phyloP scores from a whole-genome alignment of 2,888 invertebrate species.

The Drosophila suboccidentalis region DNA sequence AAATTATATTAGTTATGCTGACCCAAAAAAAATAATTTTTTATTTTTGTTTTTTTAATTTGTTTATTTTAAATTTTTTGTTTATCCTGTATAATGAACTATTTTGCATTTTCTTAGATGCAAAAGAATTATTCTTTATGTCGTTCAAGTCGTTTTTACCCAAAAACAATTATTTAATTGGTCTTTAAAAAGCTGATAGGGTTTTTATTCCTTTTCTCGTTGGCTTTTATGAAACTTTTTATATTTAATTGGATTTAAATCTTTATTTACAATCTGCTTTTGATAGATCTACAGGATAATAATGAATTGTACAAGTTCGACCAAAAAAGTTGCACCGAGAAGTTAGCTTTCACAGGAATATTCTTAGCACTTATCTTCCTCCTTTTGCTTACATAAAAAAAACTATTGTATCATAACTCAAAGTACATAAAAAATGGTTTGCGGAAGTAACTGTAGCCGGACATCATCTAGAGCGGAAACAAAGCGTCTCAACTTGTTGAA shows the following conservation, averaged over 20 bases:
- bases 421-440: background rate
- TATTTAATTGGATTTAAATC: background rate
- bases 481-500: slow-evolving; percentile 12
- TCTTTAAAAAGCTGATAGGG: background rate
- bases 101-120: background rate
- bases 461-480: background rate
- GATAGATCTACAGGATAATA: background rate
- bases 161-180: background rate
- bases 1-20: background rate
- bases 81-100: background rate
- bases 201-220: background rate
- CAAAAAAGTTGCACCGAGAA: background rate
- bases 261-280: background rate
- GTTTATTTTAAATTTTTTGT: background rate
- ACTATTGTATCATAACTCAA: background rate
- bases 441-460: slow-evolving; percentile 5
- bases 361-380: background rate
- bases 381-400: background rate
- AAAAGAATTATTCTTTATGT: background rate
- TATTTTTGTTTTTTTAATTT: background rate
- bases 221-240: background rate
- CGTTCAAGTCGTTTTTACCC: background rate
- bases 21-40: background rate
- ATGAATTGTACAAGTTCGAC: background rate
- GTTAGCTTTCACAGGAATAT: background rate